phyloP scores from a whole-genome alignment of 2,797 vertebrate genomes.

The Atherinosoma microstoma region DNA sequence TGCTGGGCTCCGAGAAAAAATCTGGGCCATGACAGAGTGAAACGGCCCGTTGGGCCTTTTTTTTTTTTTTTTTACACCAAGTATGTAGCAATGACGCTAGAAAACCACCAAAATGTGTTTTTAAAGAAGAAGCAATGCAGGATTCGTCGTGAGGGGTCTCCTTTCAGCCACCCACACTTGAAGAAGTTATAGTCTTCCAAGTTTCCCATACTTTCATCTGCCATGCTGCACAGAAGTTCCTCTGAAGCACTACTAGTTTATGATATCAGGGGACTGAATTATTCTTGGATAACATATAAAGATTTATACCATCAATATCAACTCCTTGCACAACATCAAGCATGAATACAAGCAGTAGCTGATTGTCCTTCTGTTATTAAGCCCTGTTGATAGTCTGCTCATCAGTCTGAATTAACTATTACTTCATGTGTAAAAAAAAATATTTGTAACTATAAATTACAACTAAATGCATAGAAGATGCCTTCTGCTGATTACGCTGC shows the following conservation, averaged over 20 bases:
- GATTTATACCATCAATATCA: too few species aligned
- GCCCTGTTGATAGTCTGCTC: slow-evolving; percentile 25
- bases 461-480: slow-evolving; percentile 50
- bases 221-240: background rate
- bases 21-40: too few species aligned
- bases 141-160: background rate
- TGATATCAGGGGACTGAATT: background rate
- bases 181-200: too few species aligned
- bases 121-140: too few species aligned
- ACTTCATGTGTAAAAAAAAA: slow-evolving; percentile 39
- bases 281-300: background rate
- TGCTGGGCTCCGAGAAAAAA: background rate
- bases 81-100: background rate
- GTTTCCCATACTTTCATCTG: background rate
- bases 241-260: too few species aligned
- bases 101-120: background rate
- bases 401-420: slow-evolving; percentile 23
- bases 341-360: background rate
- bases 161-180: background rate
- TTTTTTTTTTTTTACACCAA: too few species aligned
- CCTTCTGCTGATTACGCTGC: slow-evolving; percentile 53
- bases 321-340: background rate
- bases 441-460: slow-evolving; percentile 56
- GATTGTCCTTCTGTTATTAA: slow-evolving; percentile 65
- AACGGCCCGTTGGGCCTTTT: background rate